Conservation (phyloP, 2,888 invertebrate genomes). For the Drosophila hawaiiensis region DNA sequence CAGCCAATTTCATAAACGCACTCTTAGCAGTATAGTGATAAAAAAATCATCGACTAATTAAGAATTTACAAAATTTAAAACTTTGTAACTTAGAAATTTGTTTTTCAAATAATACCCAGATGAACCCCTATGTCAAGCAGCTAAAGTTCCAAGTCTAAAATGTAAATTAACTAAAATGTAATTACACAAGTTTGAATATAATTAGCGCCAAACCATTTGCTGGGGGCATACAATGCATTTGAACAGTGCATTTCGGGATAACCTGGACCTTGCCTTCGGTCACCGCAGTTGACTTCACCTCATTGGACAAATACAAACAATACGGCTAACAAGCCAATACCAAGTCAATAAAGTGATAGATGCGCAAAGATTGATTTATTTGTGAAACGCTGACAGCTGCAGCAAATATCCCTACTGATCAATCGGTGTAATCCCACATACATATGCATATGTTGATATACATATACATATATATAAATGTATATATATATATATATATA, state of each 20-base stretch:
- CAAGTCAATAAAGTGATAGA: conserved; percentile 43
- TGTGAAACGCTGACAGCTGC: conserved; percentile 26
- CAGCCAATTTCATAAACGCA: not conserved
- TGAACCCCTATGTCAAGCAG: conserved; percentile 9
- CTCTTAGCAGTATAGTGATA: too few relatives aligned
- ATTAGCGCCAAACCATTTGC: conserved; percentile 2
- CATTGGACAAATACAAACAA: conserved; percentile 47
- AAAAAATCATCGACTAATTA: not conserved
- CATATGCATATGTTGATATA: not conserved
- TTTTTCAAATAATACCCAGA: not conserved
- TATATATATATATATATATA: not conserved
- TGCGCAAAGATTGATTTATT: conserved; percentile 12
- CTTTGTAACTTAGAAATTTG: not conserved
- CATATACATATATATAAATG: not conserved
- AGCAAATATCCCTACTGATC: not conserved
- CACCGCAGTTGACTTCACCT: conserved; percentile 11
- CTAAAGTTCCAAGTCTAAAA: conserved; percentile 28
- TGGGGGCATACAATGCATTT: conserved; percentile 14
- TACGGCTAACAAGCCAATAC: conserved; percentile 35
- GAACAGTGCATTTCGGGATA: conserved; percentile 29
- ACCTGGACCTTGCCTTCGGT: conserved; percentile 3
- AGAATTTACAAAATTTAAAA: not conserved
- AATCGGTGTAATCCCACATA: not conserved
- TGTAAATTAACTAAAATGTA: conserved; percentile 4
- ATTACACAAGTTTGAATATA: conserved; percentile 3